phyloP scores from a whole-genome alignment of 2,113 vertebrate species.

The Thunnus thynnus region DNA sequence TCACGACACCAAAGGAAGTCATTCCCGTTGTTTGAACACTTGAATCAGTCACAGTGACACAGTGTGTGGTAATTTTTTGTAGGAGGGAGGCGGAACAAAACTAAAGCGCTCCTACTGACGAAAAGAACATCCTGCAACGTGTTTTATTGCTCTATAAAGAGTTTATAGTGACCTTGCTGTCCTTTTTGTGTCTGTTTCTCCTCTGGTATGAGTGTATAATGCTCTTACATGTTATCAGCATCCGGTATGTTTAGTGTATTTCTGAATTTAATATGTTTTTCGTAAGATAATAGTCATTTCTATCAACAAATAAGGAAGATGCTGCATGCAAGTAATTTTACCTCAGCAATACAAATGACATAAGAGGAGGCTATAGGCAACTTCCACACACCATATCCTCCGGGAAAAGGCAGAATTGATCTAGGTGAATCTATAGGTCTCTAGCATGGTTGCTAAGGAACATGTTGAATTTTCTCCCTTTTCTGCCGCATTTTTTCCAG shows the following conservation, averaged over 20 bases:
- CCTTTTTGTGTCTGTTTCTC: not conserved
- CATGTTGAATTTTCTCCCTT: conserved; percentile 19
- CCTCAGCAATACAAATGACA: not conserved
- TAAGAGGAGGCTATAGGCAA: not conserved
- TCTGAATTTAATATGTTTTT: not conserved
- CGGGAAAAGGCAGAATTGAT: not conserved
- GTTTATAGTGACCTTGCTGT: not conserved
- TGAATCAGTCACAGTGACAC: conserved; percentile 24
- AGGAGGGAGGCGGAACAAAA: not conserved
- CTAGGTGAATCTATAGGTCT: conserved; percentile 28
- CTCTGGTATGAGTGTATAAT: not conserved
- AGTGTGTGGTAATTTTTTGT: conserved; percentile 4
- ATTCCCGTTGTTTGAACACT: conserved; percentile 11
- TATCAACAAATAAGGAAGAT: not conserved
- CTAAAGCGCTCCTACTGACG: not conserved
- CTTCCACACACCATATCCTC: not conserved
- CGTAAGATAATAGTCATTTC: not conserved
- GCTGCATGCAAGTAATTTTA: not conserved
- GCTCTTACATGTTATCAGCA: not conserved
- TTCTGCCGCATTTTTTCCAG: conserved; percentile 7
- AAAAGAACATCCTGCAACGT: not conserved
- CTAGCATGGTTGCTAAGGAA: conserved; percentile 51
- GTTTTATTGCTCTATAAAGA: not conserved
- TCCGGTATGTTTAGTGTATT: not conserved
- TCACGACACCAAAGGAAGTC: conserved; percentile 12